Evolutionary conservation across 2,797 vertebrate species (phyloP), one percentile per base, ranked within the genome.

Genomic region (Varecia variegata): DNA sequence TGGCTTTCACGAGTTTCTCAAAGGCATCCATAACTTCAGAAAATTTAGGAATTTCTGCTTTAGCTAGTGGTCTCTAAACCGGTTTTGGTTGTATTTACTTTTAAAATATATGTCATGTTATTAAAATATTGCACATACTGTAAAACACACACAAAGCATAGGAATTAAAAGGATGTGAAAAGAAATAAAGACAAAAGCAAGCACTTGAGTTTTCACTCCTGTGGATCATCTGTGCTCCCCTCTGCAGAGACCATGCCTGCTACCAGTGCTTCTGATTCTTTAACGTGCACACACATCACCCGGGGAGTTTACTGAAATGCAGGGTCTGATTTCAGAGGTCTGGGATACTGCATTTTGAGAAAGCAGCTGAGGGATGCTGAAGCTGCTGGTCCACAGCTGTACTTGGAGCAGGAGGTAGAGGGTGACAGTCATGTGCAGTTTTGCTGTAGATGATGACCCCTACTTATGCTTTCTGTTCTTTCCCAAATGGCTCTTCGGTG

Each of bases 221-320:
- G 23, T 21, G 27, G 18, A 0, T 13, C 18, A 0, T 60, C 50
- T 73, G 20, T 23, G 30, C 5, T 68, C 7, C 71, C 30, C 12
- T 13, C 20, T 20, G 0, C 50, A 8, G 56, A 67, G 47, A 47
- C 10, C 5, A 0, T 45, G 40, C 56, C 71, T 20, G 32, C 60
- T 6, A 5, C 86, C 32, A 0, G 35, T 15, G 47, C 32, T 52
- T 40, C 68, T 45, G 38, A 7, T 1, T 38, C 18, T 82, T 70
- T 14, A 0, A 2, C 7, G 5, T n/a, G 8, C n/a, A 1, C 20
- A 50, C 1, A 18, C 9, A 17, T 62, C 54, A 4, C 43, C 7
- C 14, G 15, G n/a, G 43, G 20, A 17, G 21, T 82, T 30, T 45
- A 45, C 1, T 21, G 52, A 89, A 47, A 9, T 1, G 10, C 20